A percentile compares a stretch with the other conserved stretches of the same genome.
phyloP scores from a whole-genome alignment of 2,113 vertebrate species.

The Heterotilapia buettikoferi region DNA sequence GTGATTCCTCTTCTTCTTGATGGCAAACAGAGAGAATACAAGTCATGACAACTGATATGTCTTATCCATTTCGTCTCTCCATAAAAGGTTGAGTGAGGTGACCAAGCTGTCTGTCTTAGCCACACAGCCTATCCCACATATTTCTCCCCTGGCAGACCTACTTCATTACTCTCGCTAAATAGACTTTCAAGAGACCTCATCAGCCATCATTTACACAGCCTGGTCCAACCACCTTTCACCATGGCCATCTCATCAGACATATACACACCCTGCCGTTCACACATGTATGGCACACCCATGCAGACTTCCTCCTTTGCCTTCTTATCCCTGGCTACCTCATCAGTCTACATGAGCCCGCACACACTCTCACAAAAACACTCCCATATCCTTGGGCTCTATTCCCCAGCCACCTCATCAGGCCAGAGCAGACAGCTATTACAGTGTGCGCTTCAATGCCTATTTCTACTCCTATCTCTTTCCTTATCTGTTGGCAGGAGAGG shows the following conservation, averaged over 20 bases:
- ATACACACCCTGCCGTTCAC: not conserved
- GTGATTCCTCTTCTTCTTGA: not conserved
- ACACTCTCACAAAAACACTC: not conserved
- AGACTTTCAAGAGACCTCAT: conserved; percentile 63
- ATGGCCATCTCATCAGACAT: conserved; percentile 35
- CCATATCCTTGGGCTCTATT: conserved; percentile 28
- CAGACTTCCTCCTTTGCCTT: not conserved
- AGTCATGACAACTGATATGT: conserved; percentile 35
- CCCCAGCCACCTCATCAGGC: conserved; percentile 57
- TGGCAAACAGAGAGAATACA: not conserved
- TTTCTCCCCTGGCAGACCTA: conserved; percentile 49
- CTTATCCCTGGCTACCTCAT: conserved; percentile 15
- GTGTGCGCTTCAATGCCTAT: conserved; percentile 10
- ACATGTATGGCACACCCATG: not conserved
- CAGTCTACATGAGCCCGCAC: conserved; percentile 21
- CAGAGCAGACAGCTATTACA: conserved; percentile 56
- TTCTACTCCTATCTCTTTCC: conserved; percentile 39
- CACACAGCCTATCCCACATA: conserved; percentile 38
- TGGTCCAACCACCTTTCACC: conserved; percentile 49
- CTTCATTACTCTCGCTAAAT: conserved; percentile 66
- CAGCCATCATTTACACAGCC: conserved; percentile 49
- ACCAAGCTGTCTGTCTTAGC: conserved; percentile 48
- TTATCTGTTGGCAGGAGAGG: conserved; percentile 20
- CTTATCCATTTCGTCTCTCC: conserved; percentile 18
- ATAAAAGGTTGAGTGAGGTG: conserved; percentile 48